Percentiles rank a stretch among this genome's conserved stretches.
These are phyloP conservation scores for Pelmatolapia mariae DNA, from an alignment of 2,113 vertebrate genomes.

Conservation along the genomic window DNA sequence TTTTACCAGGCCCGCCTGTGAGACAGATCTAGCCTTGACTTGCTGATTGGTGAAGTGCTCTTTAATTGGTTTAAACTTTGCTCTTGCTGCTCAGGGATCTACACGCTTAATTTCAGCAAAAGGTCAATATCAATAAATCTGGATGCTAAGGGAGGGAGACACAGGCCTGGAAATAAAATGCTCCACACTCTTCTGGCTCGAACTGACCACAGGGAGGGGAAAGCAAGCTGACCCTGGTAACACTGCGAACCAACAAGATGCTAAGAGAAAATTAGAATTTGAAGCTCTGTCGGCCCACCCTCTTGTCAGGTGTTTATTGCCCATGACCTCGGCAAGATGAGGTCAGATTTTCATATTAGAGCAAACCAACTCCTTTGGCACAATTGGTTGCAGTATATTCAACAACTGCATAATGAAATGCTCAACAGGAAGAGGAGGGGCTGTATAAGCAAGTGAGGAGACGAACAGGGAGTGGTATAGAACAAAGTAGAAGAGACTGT, in stretches of 20 bases:
- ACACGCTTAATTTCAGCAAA: slow-evolving; percentile 76
- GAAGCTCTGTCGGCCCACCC: slow-evolving; percentile 53
- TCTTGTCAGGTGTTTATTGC: slow-evolving; percentile 77
- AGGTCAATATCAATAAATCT: slow-evolving; percentile 80
- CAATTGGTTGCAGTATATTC: slow-evolving; percentile 67
- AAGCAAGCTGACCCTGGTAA: slow-evolving; percentile 60
- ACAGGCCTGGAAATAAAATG: slow-evolving; percentile 41
- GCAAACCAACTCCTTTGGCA: slow-evolving; percentile 67
- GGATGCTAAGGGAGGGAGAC: slow-evolving; percentile 35
- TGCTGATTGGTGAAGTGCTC: slow-evolving; percentile 70
- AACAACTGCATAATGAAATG: slow-evolving; percentile 67
- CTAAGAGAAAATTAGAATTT: slow-evolving; percentile 73
- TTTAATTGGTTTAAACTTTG: slow-evolving; percentile 83
- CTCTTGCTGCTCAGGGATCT: slow-evolving; percentile 64
- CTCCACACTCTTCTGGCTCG: background rate
- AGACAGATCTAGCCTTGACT: slow-evolving; percentile 49
- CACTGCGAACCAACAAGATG: slow-evolving; percentile 49
- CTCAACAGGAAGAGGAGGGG: slow-evolving; percentile 6
- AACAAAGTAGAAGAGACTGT: slow-evolving; percentile 32
- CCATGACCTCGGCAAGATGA: slow-evolving; percentile 65
- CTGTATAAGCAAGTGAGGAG: slow-evolving; percentile 11
- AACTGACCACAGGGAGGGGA: slow-evolving; percentile 53
- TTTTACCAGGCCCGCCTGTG: slow-evolving; percentile 40
- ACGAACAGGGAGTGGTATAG: slow-evolving; percentile 4
- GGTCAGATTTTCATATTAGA: slow-evolving; percentile 77